These are phyloP conservation scores for Drosophila imparisetae DNA, from an alignment of 2,888 invertebrate species.

Conservation along the genomic window DNA sequence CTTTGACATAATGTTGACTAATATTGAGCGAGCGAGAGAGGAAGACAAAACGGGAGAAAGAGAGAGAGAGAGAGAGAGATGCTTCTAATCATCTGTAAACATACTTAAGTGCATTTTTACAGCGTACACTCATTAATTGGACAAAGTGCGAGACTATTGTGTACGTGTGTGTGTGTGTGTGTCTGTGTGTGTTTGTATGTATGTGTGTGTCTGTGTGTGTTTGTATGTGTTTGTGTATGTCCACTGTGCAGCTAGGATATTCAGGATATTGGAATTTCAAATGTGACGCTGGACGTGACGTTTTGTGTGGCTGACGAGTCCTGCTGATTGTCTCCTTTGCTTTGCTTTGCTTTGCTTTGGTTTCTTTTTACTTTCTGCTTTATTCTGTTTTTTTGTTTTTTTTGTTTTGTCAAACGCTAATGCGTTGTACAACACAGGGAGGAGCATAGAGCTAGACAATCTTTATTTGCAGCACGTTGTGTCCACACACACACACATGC, in stretches of 20 bases:
- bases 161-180: neutral
- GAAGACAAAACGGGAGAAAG: neutral
- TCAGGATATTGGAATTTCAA: slow-evolving; percentile 61
- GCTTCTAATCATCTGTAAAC: slow-evolving; percentile 51
- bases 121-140: slow-evolving; percentile 47
- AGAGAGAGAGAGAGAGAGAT: neutral
- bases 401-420: slow-evolving; percentile 54
- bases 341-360: slow-evolving; percentile 18
- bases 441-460: slow-evolving; percentile 33
- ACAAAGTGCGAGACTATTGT: slow-evolving; percentile 28
- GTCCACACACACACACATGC: slow-evolving; percentile 29
- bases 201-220: neutral
- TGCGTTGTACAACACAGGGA: slow-evolving; percentile 48
- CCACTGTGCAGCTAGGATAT: slow-evolving; percentile 40
- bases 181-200: neutral
- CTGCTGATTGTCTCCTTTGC: slow-evolving; percentile 43
- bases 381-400: slow-evolving; percentile 3
- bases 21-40: neutral
- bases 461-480: slow-evolving; percentile 68
- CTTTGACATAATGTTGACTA: neutral
- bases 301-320: slow-evolving; percentile 42
- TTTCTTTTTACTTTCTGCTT: slow-evolving; percentile 4
- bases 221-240: slow-evolving; percentile 10
- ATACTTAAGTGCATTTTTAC: slow-evolving; percentile 44
- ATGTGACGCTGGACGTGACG: slow-evolving; percentile 60